Evolutionary conservation across 2,888 invertebrate species (phyloP), one percentile per base, ranked within the genome.

Genomic region (Erebia ligea): DNA sequence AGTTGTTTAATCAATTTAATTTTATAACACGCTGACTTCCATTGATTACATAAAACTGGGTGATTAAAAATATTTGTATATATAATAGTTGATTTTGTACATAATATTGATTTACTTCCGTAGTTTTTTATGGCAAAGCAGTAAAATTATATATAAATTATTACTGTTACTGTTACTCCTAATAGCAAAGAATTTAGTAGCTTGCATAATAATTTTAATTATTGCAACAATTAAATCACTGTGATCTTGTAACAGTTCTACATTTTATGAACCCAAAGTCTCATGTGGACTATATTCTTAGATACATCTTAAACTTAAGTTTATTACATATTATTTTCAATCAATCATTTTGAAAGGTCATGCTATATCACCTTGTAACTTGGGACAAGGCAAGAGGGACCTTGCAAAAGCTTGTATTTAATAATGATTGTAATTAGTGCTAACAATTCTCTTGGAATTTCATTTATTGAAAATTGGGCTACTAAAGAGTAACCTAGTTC

Each of bases 271-370:
- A 54, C 19, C 17, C 10, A 54, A 52, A 54, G 9, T 54, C 10
- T 19, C 19, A 19, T 19, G 19, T 1, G 11, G 2, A n/a, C 9
- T 17, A 54, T 6, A 8, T 52, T 54, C 3, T 54, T 54, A 6
- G 17, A 19, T 54, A 2, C 10, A 17, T 17, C 19, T 10, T 10
- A 54, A 54, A 34, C 34, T 34, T 34, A 34, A 34, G n/a, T n/a
- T n/a, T n/a, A n/a, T 52, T 10, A 54, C 17, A 54, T 17, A 54
- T 54, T 54, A 19, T 54, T 52, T 34, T 13, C 25, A 58, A 58
- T 34, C 34, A 58, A 58, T 58, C n/a, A 58, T 58, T 17, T n/a
- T 58, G 58, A 34, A 40, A 58, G 58, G 58, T 58, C 58, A n/a
- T 58, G 25, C 4, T n/a, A 58, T 57, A 58, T 58, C 34, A 40